Percentiles rank a stretch among this genome's conserved stretches.
phyloP scores from a whole-genome alignment of 2,113 vertebrate genomes.

The Passer montanus region DNA sequence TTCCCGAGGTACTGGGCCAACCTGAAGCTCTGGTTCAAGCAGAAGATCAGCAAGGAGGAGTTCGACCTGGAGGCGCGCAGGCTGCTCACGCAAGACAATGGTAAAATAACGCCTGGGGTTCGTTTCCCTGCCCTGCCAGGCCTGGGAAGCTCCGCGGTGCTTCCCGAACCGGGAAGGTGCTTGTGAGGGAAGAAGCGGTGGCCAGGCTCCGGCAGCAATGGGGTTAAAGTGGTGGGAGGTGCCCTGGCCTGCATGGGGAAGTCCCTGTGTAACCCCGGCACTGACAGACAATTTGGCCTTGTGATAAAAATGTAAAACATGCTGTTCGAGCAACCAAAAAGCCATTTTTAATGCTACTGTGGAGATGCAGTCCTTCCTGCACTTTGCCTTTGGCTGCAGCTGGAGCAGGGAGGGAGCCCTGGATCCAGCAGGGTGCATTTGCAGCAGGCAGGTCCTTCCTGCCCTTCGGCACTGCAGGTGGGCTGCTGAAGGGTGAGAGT shows the following conservation, averaged over 20 bases:
- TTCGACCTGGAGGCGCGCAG: conserved; percentile 94
- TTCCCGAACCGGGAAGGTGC: neutral
- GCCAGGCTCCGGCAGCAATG: accelerated
- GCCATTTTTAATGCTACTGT: accelerated
- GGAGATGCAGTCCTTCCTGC: accelerated
- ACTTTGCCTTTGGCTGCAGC: accelerated
- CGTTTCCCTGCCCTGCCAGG: neutral
- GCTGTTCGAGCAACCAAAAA: too few relatives aligned
- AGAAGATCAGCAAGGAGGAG: conserved; percentile 98
- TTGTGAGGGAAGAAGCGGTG: neutral
- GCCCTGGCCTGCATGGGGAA: neutral
- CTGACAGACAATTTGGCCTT: neutral
- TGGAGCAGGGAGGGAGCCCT: neutral
- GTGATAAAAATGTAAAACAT: neutral
- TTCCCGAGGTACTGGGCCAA: conserved; percentile 94
- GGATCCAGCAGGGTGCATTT: neutral
- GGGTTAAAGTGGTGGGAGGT: neutral
- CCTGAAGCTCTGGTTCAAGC: conserved; percentile 97
- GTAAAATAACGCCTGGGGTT: conserved; percentile 49
- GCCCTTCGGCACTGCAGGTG: neutral
- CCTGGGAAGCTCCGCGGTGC: accelerated
- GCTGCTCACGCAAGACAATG: conserved; percentile 93
- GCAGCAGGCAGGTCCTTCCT: neutral
- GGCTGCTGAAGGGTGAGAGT: neutral
- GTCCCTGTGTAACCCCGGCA: accelerated